Percentiles rank a stretch among this genome's conserved stretches.
Conservation (phyloP, 2,888 invertebrate genomes). For the Sinotaia quadrata region DNA sequence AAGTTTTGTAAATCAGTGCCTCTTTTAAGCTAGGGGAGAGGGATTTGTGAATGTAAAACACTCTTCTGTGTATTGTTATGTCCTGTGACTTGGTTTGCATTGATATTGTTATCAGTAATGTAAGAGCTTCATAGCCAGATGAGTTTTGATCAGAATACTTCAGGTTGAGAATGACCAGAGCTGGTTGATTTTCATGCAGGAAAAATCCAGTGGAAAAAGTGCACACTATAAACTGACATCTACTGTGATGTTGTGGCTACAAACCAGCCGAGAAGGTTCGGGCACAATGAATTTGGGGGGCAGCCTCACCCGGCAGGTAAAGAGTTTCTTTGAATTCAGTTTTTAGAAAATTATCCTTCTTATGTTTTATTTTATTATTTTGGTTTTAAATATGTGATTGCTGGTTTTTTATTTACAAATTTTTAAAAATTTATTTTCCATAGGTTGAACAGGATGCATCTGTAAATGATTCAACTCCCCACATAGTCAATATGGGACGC, state of each 20-base stretch:
- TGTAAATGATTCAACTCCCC: conserved; percentile 93
- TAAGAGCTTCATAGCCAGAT: too few relatives aligned
- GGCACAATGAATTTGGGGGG: conserved; percentile 99
- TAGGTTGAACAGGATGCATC: conserved; percentile 92
- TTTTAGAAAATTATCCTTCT: background rate
- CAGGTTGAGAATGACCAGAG: too few relatives aligned
- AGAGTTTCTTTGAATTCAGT: background rate
- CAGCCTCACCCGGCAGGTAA: conserved; percentile 94
- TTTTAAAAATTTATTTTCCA: background rate
- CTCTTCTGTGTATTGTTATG: background rate
- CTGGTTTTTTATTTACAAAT: background rate
- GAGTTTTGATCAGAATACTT: too few relatives aligned
- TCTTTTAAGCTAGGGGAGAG: too few relatives aligned
- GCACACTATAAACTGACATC: conserved; percentile 99
- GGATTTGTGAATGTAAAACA: too few relatives aligned
- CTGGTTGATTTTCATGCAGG: conserved; percentile 74
- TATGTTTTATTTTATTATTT: background rate
- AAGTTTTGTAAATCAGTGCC: too few relatives aligned
- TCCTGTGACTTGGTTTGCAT: background rate
- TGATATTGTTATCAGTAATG: too few relatives aligned
- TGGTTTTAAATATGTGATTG: background rate
- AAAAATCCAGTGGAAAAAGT: conserved; percentile 89
- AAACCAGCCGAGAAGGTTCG: conserved; percentile 93
- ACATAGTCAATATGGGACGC: conserved; percentile 98
- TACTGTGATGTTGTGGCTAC: conserved; percentile 99